phyloP scores from a whole-genome alignment of 2,113 vertebrate species.

The Pheucticus melanocephalus region DNA sequence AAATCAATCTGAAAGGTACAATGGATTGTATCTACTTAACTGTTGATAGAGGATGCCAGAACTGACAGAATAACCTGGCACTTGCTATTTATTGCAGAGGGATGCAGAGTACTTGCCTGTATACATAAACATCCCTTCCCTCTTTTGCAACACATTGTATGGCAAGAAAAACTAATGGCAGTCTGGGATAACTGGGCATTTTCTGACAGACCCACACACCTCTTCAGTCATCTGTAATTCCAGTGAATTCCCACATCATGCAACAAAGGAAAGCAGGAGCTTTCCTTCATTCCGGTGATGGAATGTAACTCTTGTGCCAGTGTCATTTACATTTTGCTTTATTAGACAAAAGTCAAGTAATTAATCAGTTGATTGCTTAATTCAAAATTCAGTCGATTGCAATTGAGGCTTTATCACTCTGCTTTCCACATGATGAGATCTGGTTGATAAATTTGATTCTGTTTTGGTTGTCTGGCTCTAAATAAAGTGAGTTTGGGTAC shows the following conservation, averaged over 20 bases:
- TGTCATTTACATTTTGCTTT: conserved; percentile 43
- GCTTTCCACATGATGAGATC: conserved; percentile 37
- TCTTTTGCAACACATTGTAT: background rate
- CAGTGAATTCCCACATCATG: background rate
- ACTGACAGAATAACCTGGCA: background rate
- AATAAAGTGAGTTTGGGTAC: background rate
- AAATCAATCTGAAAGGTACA: conserved; percentile 40
- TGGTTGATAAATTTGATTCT: background rate
- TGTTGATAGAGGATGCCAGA: background rate
- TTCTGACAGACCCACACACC: background rate
- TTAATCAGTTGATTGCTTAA: conserved; percentile 64
- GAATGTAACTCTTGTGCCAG: background rate
- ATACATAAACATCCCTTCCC: background rate
- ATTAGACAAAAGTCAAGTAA: conserved; percentile 63
- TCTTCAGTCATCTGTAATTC: background rate
- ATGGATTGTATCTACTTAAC: background rate
- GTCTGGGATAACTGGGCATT: background rate
- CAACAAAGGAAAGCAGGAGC: background rate
- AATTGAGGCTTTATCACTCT: conserved; percentile 7
- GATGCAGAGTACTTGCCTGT: background rate
- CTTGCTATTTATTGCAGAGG: background rate
- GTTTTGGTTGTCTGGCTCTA: background rate
- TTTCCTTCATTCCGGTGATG: background rate
- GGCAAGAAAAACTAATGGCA: background rate
- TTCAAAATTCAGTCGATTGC: conserved; percentile 21